A percentile compares a stretch with the other conserved stretches of the same genome.
Evolutionary conservation across 2,797 vertebrate species (phyloP).

Genomic region (Coilia nasus): DNA sequence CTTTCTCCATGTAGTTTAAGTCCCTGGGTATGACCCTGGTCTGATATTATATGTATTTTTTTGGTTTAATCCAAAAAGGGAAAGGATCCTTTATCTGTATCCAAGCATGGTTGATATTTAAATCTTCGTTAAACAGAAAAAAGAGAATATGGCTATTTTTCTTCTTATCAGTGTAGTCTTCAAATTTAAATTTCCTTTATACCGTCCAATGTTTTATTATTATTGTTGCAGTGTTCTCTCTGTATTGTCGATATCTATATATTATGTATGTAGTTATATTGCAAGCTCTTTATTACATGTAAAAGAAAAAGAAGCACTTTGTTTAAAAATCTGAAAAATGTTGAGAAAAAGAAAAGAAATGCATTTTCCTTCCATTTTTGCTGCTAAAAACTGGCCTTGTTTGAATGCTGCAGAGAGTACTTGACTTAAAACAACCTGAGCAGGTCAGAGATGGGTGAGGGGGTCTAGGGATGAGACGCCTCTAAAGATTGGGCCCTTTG

Average conservation of each 20-base stretch:
- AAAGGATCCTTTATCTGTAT: slow-evolving; percentile 60
- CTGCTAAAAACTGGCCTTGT: slow-evolving; percentile 98
- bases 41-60: slow-evolving; percentile 26
- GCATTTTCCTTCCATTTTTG: slow-evolving; percentile 97
- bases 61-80: slow-evolving; percentile 71
- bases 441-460: slow-evolving; percentile 84
- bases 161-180: slow-evolving; percentile 35
- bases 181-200: slow-evolving; percentile 41
- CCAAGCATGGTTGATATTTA: slow-evolving; percentile 42
- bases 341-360: slow-evolving; percentile 73
- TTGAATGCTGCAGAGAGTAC: slow-evolving; percentile 98
- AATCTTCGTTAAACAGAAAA: slow-evolving; percentile 40
- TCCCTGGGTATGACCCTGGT: not conserved
- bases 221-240: slow-evolving; percentile 51
- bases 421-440: slow-evolving; percentile 89
- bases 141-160: slow-evolving; percentile 40
- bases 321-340: slow-evolving; percentile 80
- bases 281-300: slow-evolving; percentile 86
- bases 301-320: slow-evolving; percentile 95
- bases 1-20: not conserved
- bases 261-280: slow-evolving; percentile 59
- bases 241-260: slow-evolving; percentile 63
- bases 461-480: slow-evolving; percentile 67
- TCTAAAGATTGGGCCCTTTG: slow-evolving; percentile 73
- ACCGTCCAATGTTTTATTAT: slow-evolving; percentile 42